These are phyloP conservation scores for Incurvaria masculella DNA, from an alignment of 2,888 invertebrate genomes.

Conservation along the genomic window DNA sequence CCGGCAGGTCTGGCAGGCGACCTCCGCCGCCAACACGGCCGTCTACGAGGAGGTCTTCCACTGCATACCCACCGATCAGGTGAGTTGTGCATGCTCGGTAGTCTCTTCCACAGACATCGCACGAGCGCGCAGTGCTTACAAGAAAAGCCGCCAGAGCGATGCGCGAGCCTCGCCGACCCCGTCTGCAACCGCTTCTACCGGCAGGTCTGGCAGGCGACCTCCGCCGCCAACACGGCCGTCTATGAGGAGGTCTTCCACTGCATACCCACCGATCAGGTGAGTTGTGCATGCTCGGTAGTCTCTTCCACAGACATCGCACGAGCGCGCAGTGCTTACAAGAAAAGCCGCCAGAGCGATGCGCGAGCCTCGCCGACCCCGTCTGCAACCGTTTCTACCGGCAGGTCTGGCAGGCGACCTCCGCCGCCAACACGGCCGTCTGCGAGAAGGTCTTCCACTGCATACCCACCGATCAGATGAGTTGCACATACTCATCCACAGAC, in stretches of 20 bases:
- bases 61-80: constrained; percentile 81
- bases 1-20: constrained; percentile 76
- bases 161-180: constrained; percentile 81
- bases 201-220: constrained; percentile 78
- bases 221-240: constrained; percentile 79
- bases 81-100: too few relatives aligned
- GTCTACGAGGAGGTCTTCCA: constrained; percentile 92
- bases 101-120: too few relatives aligned
- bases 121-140: too few relatives aligned
- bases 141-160: too few relatives aligned
- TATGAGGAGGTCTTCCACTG: constrained; percentile 93
- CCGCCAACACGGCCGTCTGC: constrained; percentile 81
- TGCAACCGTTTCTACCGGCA: constrained; percentile 78
- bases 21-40: constrained; percentile 79
- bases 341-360: too few relatives aligned
- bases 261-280: constrained; percentile 83
- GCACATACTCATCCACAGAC: too few relatives aligned
- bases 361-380: constrained; percentile 79
- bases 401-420: constrained; percentile 79
- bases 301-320: too few relatives aligned
- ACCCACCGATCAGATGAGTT: constrained; percentile 88
- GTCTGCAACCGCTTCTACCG: constrained; percentile 79
- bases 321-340: too few relatives aligned
- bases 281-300: too few relatives aligned
- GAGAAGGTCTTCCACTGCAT: constrained; percentile 92